Evolutionary conservation across 1,140 invertebrate genomes (phyloP).

Genomic region (Hyles euphorbiae): DNA sequence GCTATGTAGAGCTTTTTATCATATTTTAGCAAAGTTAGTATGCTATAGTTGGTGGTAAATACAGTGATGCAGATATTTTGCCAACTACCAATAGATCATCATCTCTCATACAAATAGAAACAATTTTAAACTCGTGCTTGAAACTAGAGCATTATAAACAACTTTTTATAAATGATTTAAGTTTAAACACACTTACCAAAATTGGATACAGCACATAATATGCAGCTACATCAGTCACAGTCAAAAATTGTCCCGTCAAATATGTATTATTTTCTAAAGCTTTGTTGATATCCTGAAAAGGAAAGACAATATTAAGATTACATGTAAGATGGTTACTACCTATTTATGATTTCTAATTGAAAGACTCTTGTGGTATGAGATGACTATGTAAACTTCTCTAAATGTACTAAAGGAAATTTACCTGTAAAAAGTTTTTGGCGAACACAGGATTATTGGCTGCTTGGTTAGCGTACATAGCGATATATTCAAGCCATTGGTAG

Average conservation of each 20-base stretch:
- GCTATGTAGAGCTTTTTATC: too few species aligned
- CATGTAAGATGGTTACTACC: not conserved
- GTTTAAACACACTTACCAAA: slow-evolving; percentile 44
- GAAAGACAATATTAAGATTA: slow-evolving; percentile 4
- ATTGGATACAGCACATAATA: slow-evolving; percentile 57
- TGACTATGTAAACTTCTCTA: not conserved
- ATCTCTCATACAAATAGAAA: too few species aligned
- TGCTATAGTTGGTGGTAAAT: too few species aligned
- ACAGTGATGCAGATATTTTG: too few species aligned
- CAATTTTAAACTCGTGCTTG: too few species aligned
- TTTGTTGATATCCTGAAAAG: slow-evolving; percentile 60
- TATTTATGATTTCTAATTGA: not conserved
- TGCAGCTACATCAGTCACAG: slow-evolving; percentile 50
- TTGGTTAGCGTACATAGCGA: slow-evolving; percentile 61
- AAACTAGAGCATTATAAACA: too few species aligned
- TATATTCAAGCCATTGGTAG: slow-evolving; percentile 63
- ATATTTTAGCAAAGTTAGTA: too few species aligned
- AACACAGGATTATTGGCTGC: slow-evolving; percentile 45
- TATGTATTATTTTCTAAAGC: slow-evolving; percentile 52
- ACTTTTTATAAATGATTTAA: too few species aligned
- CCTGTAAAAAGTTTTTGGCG: slow-evolving; percentile 57
- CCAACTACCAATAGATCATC: too few species aligned
- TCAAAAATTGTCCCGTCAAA: slow-evolving; percentile 51
- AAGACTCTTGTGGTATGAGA: too few species aligned
- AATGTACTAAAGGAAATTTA: slow-evolving; percentile 14